These are phyloP conservation scores for Papio anubis DNA, from an alignment of 2,113 vertebrate genomes.

Conservation along the genomic window DNA sequence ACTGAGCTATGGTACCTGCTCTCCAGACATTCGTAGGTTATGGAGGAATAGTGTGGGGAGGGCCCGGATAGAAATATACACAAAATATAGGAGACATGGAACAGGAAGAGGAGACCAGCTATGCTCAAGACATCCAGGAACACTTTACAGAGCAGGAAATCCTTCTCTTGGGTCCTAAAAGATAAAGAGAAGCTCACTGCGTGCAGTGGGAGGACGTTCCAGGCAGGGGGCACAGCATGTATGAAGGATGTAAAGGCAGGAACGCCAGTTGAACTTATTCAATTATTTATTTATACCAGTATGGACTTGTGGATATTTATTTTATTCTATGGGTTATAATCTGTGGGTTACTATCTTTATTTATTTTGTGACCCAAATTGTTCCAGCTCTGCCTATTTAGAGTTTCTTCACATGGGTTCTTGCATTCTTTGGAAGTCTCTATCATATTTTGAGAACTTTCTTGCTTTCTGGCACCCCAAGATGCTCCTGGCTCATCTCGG, in stretches of 20 bases:
- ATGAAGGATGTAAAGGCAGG: not conserved
- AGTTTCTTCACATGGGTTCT: not conserved
- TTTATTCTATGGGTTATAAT: not conserved
- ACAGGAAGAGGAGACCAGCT: accelerated
- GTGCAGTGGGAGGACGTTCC: not conserved
- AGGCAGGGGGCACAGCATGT: too few relatives aligned
- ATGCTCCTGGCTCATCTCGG: too few relatives aligned
- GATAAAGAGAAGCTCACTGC: not conserved
- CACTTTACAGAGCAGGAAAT: not conserved
- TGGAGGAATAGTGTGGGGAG: too few relatives aligned
- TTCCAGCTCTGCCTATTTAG: not conserved
- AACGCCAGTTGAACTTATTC: not conserved
- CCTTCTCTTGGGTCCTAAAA: not conserved
- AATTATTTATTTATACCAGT: not conserved
- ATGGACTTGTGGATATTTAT: not conserved
- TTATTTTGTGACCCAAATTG: not conserved
- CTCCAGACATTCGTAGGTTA: not conserved
- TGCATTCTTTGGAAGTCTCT: accelerated
- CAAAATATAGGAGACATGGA: too few relatives aligned
- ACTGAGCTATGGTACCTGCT: too few relatives aligned
- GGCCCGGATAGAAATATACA: not conserved
- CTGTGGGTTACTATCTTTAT: not conserved
- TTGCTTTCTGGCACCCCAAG: not conserved
- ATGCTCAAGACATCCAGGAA: not conserved
- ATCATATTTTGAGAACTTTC: not conserved